These are phyloP conservation scores for Ptychobarbus kaznakovi DNA, from an alignment of 2,797 vertebrate genomes.

Conservation along the genomic window DNA sequence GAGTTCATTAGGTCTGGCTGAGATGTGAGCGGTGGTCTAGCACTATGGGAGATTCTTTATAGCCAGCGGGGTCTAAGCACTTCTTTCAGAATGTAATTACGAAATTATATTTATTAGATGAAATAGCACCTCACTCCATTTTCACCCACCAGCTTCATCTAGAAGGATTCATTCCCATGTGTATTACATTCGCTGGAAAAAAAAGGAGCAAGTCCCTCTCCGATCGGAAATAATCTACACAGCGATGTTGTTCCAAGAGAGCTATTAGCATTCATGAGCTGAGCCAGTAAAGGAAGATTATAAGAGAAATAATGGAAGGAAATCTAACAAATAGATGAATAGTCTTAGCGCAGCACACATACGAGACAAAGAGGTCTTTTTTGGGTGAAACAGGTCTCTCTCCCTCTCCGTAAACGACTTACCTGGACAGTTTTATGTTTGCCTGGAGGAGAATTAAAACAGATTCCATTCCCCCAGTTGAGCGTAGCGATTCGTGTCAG, in stretches of 20 bases:
- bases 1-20: conserved; percentile 60
- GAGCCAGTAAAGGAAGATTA: conserved; percentile 90
- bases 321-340: conserved; percentile 83
- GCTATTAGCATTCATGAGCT: conserved; percentile 92
- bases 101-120: conserved; percentile 71
- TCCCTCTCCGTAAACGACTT: conserved; percentile 81
- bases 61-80: conserved; percentile 57
- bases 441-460: conserved; percentile 84
- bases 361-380: conserved; percentile 32
- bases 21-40: conserved; percentile 62
- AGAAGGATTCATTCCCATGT: conserved; percentile 81
- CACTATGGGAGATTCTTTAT: conserved; percentile 62
- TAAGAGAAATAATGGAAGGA: conserved; percentile 88
- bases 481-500: conserved; percentile 77
- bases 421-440: conserved; percentile 85
- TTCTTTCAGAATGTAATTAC: conserved; percentile 71
- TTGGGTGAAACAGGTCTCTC: conserved; percentile 54
- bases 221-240: conserved; percentile 87
- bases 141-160: conserved; percentile 65
- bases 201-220: conserved; percentile 73
- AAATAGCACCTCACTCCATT: conserved; percentile 68
- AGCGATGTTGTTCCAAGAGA: conserved; percentile 86
- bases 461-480: conserved; percentile 76
- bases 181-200: conserved; percentile 64
- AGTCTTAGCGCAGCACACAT: conserved; percentile 69